A percentile compares a stretch with the other conserved stretches of the same genome.
Conservation (phyloP, 2,797 vertebrate species). For the Artibeus lituratus region DNA sequence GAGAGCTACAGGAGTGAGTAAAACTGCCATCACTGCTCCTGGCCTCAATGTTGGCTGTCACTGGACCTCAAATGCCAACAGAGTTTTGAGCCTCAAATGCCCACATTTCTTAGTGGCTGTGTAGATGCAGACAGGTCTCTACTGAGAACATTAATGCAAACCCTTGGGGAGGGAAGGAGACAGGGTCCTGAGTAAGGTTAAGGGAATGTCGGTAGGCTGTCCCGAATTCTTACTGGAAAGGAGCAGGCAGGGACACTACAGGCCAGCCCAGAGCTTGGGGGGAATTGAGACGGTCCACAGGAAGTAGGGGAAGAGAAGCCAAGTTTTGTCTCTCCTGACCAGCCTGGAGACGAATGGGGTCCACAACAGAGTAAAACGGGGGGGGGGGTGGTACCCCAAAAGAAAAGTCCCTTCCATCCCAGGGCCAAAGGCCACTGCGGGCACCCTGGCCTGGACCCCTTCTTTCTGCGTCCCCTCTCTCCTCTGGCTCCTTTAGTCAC, state of each 20-base stretch:
- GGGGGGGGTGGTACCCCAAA: neutral
- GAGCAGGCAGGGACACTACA: rapidly evolving
- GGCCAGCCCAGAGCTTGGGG: neutral
- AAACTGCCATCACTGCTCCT: neutral
- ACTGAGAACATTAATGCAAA: neutral
- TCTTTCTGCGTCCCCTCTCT: neutral
- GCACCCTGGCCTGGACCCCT: neutral
- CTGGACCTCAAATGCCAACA: neutral
- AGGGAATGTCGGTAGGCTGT: neutral
- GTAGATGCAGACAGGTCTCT: neutral
- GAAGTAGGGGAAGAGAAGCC: neutral
- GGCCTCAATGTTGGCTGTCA: neutral
- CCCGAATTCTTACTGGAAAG: neutral
- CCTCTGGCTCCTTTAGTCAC: neutral
- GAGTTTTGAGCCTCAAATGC: neutral
- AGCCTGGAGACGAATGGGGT: neutral
- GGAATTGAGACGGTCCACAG: rapidly evolving
- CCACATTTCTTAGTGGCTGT: neutral
- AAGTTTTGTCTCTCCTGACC: neutral
- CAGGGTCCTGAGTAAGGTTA: too few species aligned
- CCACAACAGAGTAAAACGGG: neutral
- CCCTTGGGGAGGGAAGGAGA: neutral
- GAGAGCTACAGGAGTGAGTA: neutral
- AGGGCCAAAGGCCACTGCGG: rapidly evolving
- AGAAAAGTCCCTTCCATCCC: too few species aligned